A percentile compares a stretch with the other conserved stretches of the same genome.
These are phyloP conservation scores for Galagoides demidoff DNA, from an alignment of 2,797 vertebrate species.

Conservation along the genomic window DNA sequence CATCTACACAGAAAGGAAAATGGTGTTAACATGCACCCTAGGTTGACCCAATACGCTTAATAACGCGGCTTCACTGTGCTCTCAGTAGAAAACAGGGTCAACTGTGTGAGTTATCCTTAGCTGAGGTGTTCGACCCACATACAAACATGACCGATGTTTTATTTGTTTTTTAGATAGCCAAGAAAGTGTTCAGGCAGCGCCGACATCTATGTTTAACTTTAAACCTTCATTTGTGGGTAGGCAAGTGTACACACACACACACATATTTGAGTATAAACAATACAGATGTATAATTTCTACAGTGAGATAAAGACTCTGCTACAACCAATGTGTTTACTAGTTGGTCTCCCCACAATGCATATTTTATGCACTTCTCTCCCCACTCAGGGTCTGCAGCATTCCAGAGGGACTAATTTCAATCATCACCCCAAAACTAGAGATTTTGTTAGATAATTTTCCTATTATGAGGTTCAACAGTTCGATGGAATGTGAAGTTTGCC, in stretches of 20 bases:
- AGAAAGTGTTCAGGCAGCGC: background rate
- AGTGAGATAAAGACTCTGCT: background rate
- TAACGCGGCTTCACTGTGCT: conserved; percentile 52
- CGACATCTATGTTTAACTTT: background rate
- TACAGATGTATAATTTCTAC: background rate
- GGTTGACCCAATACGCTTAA: conserved; percentile 58
- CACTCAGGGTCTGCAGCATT: conserved; percentile 40
- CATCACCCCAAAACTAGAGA: background rate
- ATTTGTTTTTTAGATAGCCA: background rate
- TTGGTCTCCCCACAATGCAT: background rate
- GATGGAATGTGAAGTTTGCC: conserved; percentile 2
- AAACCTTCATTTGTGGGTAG: background rate
- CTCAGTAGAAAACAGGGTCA: conserved; percentile 65
- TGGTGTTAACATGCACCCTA: background rate
- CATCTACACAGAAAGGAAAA: conserved; percentile 68
- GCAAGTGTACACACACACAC: background rate
- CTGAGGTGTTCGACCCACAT: background rate
- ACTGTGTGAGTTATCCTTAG: background rate
- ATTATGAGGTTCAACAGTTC: conserved; percentile 32
- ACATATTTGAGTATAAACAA: background rate
- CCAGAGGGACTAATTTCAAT: conserved; percentile 46
- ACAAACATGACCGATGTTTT: conserved; percentile 14
- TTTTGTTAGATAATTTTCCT: conserved; percentile 51
- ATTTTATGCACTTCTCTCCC: conserved; percentile 45
- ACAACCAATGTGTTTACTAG: background rate